Conservation (phyloP, 2,113 vertebrate genomes). For the mouse (Mus musculus) region DNA sequence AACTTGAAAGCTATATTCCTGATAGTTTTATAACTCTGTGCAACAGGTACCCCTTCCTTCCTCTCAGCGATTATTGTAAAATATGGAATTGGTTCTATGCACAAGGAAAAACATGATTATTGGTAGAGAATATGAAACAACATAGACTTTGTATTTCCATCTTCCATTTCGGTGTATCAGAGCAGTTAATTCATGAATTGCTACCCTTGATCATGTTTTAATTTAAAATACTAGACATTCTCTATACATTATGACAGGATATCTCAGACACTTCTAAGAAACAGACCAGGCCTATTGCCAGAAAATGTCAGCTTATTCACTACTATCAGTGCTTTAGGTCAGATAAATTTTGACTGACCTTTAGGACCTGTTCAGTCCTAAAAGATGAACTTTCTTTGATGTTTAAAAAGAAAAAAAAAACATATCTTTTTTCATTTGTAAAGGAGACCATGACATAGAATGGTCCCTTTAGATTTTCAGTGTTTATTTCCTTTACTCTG, state of each 20-base stretch:
- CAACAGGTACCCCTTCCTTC: neutral
- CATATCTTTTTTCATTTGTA: neutral
- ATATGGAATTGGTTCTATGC: neutral
- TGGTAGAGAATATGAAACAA: constrained; percentile 13
- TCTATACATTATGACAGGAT: neutral
- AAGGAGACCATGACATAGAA: neutral
- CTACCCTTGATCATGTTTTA: constrained; percentile 45
- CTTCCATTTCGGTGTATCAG: constrained; percentile 23
- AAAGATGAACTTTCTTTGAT: neutral
- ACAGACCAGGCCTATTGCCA: neutral
- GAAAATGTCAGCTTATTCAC: neutral
- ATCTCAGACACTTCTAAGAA: neutral
- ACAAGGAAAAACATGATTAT: constrained; percentile 29
- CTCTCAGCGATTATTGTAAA: neutral
- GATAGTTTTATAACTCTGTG: neutral
- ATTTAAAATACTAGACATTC: constrained; percentile 54
- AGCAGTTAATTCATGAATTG: constrained; percentile 35
- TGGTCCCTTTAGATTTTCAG: neutral
- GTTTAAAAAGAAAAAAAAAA: neutral
- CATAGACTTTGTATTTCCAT: neutral
- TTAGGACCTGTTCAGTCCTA: neutral
- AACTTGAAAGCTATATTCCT: neutral
- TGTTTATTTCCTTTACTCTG: constrained; percentile 23
- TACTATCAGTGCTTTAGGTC: neutral
- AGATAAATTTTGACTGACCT: neutral